Base-by-base conservation (phyloP, 2,113 vertebrate species). In the Hippoglossus stenolepis region DNA sequence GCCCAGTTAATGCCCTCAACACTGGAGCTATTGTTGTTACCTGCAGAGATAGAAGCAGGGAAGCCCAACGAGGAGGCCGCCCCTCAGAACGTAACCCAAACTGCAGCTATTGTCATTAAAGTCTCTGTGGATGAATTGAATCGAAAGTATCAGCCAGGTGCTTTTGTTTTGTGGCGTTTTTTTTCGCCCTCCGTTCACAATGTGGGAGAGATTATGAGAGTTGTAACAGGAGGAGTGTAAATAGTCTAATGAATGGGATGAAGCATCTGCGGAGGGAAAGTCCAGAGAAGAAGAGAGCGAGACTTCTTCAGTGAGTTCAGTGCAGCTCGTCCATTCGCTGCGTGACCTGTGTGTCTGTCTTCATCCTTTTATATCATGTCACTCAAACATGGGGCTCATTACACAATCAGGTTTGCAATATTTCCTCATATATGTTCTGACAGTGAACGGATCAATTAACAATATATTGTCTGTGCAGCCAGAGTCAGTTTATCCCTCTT, bases 41-140 rank as follows among this genome's bases (percentile, higher is more conserved):
- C 13, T 20, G 51, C 21, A 2, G 28, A 53, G 38, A 24, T 24
- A 3, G 43, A 61, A 21, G 8, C 38, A 28, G 38, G 13, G 63
- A 77, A 75, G 38, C 70, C 47, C 3, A 0, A 1, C 51, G 20
- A 21, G 20, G 51, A 54, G 51, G 3, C 51, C 1, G 2, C 5
- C 35, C 73, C 76, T 73, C 61, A 18, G 51, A 65, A 28, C 61
- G 86, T 76, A 87, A 91, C 77, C 56, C 26, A 72, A 85, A 80
- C 87, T 82, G 63, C 31, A 57, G 64, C 78, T 65, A 80, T 87
- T 90, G 85, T 89, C 79, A 43, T 68, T 66, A 47, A 70, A 68
- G 18, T 70, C 81, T 85, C 56, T 62, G 24, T 70, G 51, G 58
- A 35, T 60, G 65, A 65, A 43, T 47, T 53, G 54, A 68, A 43